Percentiles rank a stretch among this genome's conserved stretches.
phyloP scores from a whole-genome alignment of 2,888 invertebrate species.

The Zootermopsis nevadensis region DNA sequence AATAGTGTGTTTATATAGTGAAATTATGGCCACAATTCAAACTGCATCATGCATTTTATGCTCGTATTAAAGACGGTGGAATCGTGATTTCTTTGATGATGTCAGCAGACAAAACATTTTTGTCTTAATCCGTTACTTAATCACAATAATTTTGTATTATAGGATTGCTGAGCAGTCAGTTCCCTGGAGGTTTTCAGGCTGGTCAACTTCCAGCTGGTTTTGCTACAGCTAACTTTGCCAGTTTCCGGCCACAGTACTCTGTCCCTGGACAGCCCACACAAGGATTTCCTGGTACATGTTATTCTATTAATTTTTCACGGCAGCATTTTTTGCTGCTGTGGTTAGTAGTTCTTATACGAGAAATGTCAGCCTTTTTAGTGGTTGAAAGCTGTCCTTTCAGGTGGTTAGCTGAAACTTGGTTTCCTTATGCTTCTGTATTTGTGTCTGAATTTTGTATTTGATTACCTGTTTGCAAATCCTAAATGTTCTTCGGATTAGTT shows the following conservation, averaged over 20 bases:
- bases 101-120: too few species aligned
- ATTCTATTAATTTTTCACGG: neutral
- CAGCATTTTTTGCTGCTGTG: neutral
- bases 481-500: neutral
- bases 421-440: slow-evolving; percentile 11
- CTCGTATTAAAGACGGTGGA: too few species aligned
- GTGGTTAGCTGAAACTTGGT: slow-evolving; percentile 4
- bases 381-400: neutral
- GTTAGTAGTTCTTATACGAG: neutral
- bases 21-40: too few species aligned
- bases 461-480: slow-evolving; percentile 19
- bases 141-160: neutral
- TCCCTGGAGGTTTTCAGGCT: slow-evolving; percentile 85
- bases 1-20: too few species aligned
- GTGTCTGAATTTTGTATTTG: slow-evolving; percentile 6
- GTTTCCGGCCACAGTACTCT: slow-evolving; percentile 90
- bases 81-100: too few species aligned
- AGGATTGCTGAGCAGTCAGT: slow-evolving; percentile 61
- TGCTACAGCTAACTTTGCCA: slow-evolving; percentile 82
- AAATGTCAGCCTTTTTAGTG: neutral
- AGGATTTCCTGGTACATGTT: slow-evolving; percentile 55
- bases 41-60: too few species aligned
- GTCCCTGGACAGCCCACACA: slow-evolving; percentile 70
- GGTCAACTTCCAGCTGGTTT: slow-evolving; percentile 73
- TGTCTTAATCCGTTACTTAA: neutral